Evolutionary conservation across 2,888 invertebrate genomes (phyloP), one percentile per base, ranked within the genome.

Genomic region (Eugnorisma glareosa): DNA sequence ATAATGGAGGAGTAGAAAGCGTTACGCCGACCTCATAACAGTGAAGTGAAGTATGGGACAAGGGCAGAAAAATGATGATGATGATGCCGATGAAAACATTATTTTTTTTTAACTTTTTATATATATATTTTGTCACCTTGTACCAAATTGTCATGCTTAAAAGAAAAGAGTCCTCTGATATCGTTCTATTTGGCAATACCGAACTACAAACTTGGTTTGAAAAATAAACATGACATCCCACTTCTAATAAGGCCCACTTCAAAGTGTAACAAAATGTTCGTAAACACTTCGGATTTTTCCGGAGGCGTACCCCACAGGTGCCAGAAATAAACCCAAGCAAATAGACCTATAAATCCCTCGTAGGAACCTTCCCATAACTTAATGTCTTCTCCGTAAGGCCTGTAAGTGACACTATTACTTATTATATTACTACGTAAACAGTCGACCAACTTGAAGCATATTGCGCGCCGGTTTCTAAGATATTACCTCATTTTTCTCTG

Each of bases 351-450:
- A 82, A 82, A 82, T 70, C 63, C 43, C 15, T 48, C 31, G 48
- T 35, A 35, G 57, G 15, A 40, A 79, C 63, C 54, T 76, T 54
- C 59, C 73, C 64, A 76, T 73, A 78, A 73, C 51, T 77, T 54
- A 69, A 82, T 71, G 71, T 75, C 67, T 71, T 70, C 61, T 67
- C 67, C 11, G 77, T 68, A 57, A 64, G 8, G 71, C n/a, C 61
- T 77, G 81, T 71, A 73, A 83, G 83, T 66, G 77, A 70, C 81
- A 75, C 76, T 74, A 69, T 84, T 71, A 75, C 67, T 75, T 75
- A 75, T 84, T 70, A 78, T 74, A 80, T 83, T 73, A 83, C 74
- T 59, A 72, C 75, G 83, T 79, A 75, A 74, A 79, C 63, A 63
- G 15, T 81, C 57, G 28, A 45, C 66, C 35, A 67, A 51, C 40